Conservation (phyloP, 2,113 vertebrate species). For the Rhinolophus sinicus region DNA sequence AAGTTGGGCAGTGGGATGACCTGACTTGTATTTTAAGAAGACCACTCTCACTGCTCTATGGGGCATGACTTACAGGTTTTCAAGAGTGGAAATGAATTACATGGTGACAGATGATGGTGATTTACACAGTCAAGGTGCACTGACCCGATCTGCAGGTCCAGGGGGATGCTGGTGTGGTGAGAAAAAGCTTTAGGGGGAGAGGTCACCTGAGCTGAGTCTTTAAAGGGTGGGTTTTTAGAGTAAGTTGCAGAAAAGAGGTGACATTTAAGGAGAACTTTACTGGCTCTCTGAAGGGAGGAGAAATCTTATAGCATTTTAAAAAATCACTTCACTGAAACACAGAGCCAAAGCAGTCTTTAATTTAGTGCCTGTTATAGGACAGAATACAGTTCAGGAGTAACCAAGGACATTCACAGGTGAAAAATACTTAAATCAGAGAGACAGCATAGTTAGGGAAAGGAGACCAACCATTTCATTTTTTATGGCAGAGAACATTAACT, state of each 20-base stretch:
- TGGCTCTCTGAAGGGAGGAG: constrained; percentile 14
- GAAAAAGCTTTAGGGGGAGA: not conserved
- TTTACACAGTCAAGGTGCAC: not conserved
- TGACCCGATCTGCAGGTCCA: not conserved
- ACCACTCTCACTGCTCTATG: not conserved
- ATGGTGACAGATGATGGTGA: not conserved
- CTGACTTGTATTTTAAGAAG: not conserved
- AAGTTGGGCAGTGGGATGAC: not conserved
- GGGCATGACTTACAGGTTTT: not conserved
- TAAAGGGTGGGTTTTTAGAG: not conserved
- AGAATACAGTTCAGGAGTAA: constrained; percentile 45
- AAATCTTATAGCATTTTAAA: not conserved
- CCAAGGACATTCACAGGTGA: constrained; percentile 72
- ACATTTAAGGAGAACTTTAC: not conserved
- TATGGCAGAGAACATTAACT: constrained; percentile 61
- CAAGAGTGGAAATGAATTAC: not conserved
- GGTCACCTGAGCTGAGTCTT: not conserved
- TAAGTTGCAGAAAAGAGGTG: not conserved
- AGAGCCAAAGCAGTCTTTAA: constrained; percentile 59
- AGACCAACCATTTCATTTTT: constrained; percentile 58
- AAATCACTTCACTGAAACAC: constrained; percentile 49
- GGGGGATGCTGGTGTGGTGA: rapidly evolving
- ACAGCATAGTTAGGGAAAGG: constrained; percentile 63
- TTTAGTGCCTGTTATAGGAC: constrained; percentile 72
- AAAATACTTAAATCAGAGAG: constrained; percentile 76